Evolutionary conservation across 2,113 vertebrate genomes (phyloP).

Genomic region (Cyprinodon variegatus): DNA sequence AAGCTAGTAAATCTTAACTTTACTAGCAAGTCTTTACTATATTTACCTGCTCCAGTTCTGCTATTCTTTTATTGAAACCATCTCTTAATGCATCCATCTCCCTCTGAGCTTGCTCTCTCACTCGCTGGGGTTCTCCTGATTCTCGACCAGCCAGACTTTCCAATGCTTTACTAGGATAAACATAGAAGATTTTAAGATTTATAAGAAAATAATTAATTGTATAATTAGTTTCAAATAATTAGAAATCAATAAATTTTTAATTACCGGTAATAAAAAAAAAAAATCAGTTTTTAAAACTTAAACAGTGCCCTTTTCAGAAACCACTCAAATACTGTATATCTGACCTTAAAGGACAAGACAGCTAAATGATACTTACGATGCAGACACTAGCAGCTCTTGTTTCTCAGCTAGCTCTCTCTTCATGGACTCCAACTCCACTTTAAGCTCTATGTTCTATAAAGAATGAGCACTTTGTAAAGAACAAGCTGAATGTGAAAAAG

Average conservation of each 20-base stretch:
- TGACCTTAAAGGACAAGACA: background rate
- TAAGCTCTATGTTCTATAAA: conserved; percentile 95
- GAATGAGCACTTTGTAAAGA: conserved; percentile 27
- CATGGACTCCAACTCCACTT: conserved; percentile 95
- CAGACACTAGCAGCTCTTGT: conserved; percentile 92
- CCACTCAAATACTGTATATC: background rate
- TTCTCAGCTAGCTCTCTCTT: conserved; percentile 92
- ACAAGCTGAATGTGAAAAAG: background rate
- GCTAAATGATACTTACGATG: conserved; percentile 86
- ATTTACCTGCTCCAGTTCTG: conserved; percentile 82
- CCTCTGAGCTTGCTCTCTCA: conserved; percentile 83
- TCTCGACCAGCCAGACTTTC: conserved; percentile 89
- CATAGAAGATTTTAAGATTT: background rate
- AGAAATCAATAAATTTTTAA: background rate
- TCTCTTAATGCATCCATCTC: conserved; percentile 84
- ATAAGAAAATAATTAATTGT: no score
- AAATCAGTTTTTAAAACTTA: no score
- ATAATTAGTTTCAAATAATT: no score
- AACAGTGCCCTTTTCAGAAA: background rate
- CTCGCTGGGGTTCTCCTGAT: conserved; percentile 79
- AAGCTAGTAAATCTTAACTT: background rate
- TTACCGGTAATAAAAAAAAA: background rate
- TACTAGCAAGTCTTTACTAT: background rate
- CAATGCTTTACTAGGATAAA: conserved; percentile 86
- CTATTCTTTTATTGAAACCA: conserved; percentile 77